These are phyloP conservation scores for Hylyphantes graminicola DNA, from an alignment of 1,140 invertebrate genomes.

Conservation along the genomic window DNA sequence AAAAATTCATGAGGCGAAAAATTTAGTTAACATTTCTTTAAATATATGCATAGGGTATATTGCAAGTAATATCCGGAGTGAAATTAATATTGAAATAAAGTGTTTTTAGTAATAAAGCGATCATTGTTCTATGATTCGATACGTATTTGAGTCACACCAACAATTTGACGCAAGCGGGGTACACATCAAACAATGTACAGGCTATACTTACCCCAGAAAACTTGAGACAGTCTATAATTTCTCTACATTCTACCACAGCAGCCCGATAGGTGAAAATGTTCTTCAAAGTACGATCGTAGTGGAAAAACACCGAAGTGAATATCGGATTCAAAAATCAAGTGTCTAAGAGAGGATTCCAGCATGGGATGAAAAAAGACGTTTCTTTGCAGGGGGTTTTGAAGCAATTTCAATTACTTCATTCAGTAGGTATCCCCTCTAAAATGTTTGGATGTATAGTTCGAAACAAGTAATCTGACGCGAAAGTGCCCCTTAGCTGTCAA, in stretches of 20 bases:
- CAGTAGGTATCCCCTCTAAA: too few species aligned
- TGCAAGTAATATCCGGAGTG: not conserved
- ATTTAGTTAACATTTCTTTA: too few species aligned
- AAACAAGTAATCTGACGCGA: too few species aligned
- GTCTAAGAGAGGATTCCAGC: too few species aligned
- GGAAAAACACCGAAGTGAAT: not conserved
- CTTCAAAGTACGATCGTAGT: not conserved
- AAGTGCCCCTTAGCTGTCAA: too few species aligned
- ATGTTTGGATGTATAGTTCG: too few species aligned
- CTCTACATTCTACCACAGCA: slow-evolving; percentile 38
- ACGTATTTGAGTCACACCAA: slow-evolving; percentile 34
- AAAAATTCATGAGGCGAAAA: too few species aligned
- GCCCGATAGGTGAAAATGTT: not conserved
- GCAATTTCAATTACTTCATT: too few species aligned
- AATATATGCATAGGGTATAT: too few species aligned
- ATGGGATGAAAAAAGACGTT: too few species aligned
- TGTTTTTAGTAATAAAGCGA: not conserved
- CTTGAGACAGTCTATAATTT: not conserved
- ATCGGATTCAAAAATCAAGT: too few species aligned
- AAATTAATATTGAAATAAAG: not conserved
- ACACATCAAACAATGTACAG: not conserved
- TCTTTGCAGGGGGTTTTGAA: too few species aligned
- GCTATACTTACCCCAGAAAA: slow-evolving; percentile 43
- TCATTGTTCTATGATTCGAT: not conserved
- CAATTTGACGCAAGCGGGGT: slow-evolving; percentile 11